These are phyloP conservation scores for Epicampocera succincta DNA, from an alignment of 2,888 invertebrate species.

Conservation along the genomic window DNA sequence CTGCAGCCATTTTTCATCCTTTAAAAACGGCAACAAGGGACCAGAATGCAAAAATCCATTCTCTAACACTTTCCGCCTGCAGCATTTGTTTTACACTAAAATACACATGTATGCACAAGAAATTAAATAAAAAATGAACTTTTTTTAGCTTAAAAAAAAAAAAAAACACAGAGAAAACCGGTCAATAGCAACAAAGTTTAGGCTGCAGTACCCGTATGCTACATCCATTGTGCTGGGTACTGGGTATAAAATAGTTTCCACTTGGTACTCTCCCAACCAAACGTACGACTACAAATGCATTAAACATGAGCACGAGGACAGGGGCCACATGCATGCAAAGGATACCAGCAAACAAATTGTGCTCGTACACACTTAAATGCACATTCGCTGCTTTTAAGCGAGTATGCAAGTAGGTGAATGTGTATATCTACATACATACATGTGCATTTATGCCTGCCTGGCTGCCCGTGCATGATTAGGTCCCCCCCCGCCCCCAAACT, in stretches of 20 bases:
- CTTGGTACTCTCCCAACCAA: slow-evolving; percentile 33
- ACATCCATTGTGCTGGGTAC: slow-evolving; percentile 33
- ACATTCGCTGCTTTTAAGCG: slow-evolving; percentile 1
- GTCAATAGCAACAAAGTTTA: slow-evolving; percentile 64
- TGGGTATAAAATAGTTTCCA: slow-evolving; percentile 27
- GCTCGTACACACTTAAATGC: slow-evolving; percentile 11
- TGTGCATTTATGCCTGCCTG: slow-evolving; percentile 7
- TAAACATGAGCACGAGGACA: neutral
- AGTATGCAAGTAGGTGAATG: neutral
- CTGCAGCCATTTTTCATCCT: neutral
- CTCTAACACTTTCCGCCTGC: neutral
- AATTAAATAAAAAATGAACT: slow-evolving; percentile 48
- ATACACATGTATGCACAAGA: slow-evolving; percentile 47
- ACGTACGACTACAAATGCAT: slow-evolving; percentile 9
- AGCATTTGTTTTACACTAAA: slow-evolving; percentile 41
- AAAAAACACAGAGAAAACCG: slow-evolving; percentile 33
- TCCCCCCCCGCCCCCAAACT: no score
- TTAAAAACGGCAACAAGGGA: slow-evolving; percentile 10
- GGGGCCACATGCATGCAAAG: neutral
- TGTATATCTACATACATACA: neutral
- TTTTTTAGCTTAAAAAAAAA: slow-evolving; percentile 37
- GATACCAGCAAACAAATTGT: neutral
- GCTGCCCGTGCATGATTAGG: slow-evolving; percentile 41
- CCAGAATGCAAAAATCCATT: slow-evolving; percentile 28
- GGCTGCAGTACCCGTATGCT: slow-evolving; percentile 66